Percentiles rank a stretch among this genome's conserved stretches.
Conservation (phyloP, 2,113 vertebrate genomes). For the Bubo scandiacus region DNA sequence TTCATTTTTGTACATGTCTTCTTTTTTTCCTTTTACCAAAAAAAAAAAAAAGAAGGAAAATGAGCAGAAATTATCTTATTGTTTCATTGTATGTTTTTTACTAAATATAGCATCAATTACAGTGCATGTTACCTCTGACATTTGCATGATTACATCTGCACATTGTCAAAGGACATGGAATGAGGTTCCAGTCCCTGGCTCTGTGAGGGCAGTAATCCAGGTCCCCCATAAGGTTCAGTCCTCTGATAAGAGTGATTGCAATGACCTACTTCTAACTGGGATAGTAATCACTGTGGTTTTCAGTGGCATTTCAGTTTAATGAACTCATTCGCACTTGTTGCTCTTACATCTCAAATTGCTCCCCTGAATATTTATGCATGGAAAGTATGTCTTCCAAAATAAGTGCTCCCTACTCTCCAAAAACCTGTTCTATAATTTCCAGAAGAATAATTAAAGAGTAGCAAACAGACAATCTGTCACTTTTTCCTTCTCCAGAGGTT, state of each 20-base stretch:
- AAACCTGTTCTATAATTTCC: neutral
- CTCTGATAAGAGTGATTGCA: neutral
- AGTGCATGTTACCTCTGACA: neutral
- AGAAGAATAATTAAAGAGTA: neutral
- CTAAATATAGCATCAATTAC: neutral
- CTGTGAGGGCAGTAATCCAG: neutral
- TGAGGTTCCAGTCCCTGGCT: neutral
- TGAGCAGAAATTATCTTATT: neutral
- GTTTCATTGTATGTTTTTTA: neutral
- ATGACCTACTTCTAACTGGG: neutral
- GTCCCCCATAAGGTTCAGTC: neutral
- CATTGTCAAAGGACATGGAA: fast-evolving
- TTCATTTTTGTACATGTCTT: neutral
- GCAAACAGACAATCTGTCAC: neutral
- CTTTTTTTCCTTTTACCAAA: neutral
- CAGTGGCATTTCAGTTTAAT: neutral
- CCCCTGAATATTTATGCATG: neutral
- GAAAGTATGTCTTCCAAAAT: neutral
- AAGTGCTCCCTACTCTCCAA: neutral
- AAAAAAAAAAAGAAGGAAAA: neutral
- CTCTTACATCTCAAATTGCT: neutral
- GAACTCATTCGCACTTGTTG: constrained; percentile 4
- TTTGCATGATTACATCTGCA: neutral
- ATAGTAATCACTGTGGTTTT: neutral
- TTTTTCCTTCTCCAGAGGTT: neutral